phyloP scores from a whole-genome alignment of 2,113 vertebrate genomes.

The Eubucco bourcierii region DNA sequence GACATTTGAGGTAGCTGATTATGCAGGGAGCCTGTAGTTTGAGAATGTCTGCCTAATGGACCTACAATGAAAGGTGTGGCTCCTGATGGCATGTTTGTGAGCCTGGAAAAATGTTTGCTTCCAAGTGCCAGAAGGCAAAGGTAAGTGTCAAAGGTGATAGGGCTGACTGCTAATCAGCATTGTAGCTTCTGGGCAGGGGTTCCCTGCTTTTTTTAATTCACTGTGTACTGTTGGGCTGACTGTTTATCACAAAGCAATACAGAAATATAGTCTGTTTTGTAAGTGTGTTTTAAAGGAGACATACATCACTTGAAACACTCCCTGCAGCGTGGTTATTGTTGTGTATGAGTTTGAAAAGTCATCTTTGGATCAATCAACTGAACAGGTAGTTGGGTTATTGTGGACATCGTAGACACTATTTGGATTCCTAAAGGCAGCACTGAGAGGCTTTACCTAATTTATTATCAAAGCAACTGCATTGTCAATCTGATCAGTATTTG shows the following conservation, averaged over 20 bases:
- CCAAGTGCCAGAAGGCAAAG: background rate
- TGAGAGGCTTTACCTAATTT: background rate
- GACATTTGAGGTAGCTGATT: background rate
- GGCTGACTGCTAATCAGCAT: background rate
- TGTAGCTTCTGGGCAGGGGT: background rate
- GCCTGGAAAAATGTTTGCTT: background rate
- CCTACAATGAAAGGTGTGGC: background rate
- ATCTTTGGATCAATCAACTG: background rate
- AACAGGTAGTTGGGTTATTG: background rate
- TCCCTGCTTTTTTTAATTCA: background rate
- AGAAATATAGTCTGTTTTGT: background rate
- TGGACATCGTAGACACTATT: background rate
- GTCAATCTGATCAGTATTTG: background rate
- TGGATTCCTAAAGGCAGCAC: background rate
- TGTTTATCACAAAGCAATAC: background rate
- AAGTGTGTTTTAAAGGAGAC: background rate
- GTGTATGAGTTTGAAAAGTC: background rate
- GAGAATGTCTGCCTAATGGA: background rate
- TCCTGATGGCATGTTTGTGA: background rate
- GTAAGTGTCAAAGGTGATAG: background rate
- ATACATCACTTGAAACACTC: background rate
- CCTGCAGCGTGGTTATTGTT: background rate
- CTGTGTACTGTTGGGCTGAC: background rate
- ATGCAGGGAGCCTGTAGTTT: background rate
- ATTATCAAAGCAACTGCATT: background rate